Evolutionary conservation across 2,888 invertebrate genomes (phyloP), one percentile per base, ranked within the genome.

Genomic region (Sarcophaga carnaria): DNA sequence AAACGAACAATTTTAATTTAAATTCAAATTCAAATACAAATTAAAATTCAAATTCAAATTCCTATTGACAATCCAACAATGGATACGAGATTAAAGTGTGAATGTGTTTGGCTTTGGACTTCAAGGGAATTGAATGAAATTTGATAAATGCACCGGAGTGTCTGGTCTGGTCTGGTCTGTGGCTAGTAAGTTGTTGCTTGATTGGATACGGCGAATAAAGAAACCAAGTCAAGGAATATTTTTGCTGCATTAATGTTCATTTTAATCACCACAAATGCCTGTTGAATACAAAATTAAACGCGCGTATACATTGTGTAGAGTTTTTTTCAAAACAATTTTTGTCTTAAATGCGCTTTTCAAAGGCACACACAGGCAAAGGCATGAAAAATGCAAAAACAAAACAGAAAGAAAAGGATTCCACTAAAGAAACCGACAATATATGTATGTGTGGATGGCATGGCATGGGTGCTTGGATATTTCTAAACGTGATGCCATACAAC

Each of bases 351-450:
- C 69, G 59, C 64, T 76, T 76, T 74, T 79, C 14, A 37, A 37
- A 59, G 10, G 67, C 37, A 45, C 17, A 37, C 37, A 6, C 6
- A 59, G 17, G 5, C 17, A 54, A 63, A 66, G 10, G 67, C 37
- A 45, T 14, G 4, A 69, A 69, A 37, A 37, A 37, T 37, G 37
- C 37, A 37, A 20, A 22, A 69, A 47, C 20, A 69, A 49, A 22
- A 20, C 10, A 66, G 10, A 4, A 8, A 37, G 67, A 76, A 80
- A 85, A 85, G 84, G 84, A 85, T 85, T 85, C 80, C 76, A 76
- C 62, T 82, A 87, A 82, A 87, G 87, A 87, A 84, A 87, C 87
- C 87, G 87, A 84, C 84, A 79, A 80, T 84, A 84, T 87, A 84
- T 37, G 8, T 37, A 84, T 37, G 6, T 37, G 1, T 37, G 8